Base-by-base conservation (phyloP, 2,113 vertebrate species). In the Pseudorhombus dupliciocellatus region DNA sequence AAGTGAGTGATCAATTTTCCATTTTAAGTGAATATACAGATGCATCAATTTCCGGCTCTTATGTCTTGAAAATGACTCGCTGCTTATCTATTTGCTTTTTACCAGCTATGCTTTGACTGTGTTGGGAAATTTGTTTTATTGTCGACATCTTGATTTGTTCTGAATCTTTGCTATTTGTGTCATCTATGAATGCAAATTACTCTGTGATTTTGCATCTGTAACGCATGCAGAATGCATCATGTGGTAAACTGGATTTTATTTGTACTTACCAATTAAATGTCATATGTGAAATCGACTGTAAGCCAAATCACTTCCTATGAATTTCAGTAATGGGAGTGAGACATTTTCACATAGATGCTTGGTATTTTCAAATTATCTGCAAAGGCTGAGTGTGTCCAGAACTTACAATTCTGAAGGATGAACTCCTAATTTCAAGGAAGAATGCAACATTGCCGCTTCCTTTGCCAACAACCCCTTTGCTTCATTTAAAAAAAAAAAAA, bases 341-440 rank as follows among this genome's bases (percentile, higher is more conserved):
- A 56, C 10, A 42, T 51, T n/a, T 7, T 59, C 26, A 25, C 44
- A 31, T 21, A 16, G 15, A n/a, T 70, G 28, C 50, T 22, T 22
- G 51, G 65, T 40, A 70, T 66, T 81, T 84, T 70, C 37, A 74
- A 50, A 70, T 81, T 59, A 55, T 77, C 25, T 30, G 53, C 6
- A 15, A 54, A 21, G 52, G 62, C 44, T 51, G 71, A 63, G 53
- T 79, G 66, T 76, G 55, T 65, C 55, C 57, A 24, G 48, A 59
- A 51, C 42, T 54, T 51, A 5, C 12, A 40, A 16, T 42, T 48
- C 56, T 70, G 53, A 52, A 61, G 58, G 9, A 21, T 22, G 10
- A 51, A 51, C 10, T 11, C 48, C 28, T 72, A 12, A 15, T 72
- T 64, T 48, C 21, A 15, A 34, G 1, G 3, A 22, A 31, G 50